Evolutionary conservation across 2,888 invertebrate species (phyloP).

Genomic region (Stratiomys singularior): DNA sequence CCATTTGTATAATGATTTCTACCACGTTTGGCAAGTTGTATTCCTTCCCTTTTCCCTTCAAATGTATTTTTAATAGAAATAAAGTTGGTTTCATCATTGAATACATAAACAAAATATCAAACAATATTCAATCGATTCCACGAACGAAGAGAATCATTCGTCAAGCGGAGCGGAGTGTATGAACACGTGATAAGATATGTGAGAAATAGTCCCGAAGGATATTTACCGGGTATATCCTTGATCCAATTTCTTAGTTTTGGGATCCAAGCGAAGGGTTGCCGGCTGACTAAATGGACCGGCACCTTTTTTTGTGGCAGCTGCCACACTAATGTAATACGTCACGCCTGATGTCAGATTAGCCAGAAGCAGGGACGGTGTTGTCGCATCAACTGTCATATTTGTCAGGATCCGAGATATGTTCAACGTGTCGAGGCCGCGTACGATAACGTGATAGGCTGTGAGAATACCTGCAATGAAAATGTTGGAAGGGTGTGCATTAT

Average conservation of each 20-base stretch:
- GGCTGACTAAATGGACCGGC: slow-evolving; percentile 82
- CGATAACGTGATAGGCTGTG: slow-evolving; percentile 81
- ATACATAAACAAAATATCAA: slow-evolving; percentile 12
- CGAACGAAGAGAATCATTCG: background rate
- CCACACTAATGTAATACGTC: slow-evolving; percentile 84
- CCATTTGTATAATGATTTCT: slow-evolving; percentile 44
- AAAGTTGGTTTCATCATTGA: background rate
- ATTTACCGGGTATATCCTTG: slow-evolving; percentile 54
- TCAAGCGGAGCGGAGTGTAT: background rate
- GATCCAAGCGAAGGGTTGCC: slow-evolving; percentile 72
- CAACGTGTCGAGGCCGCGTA: slow-evolving; percentile 71
- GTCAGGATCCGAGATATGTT: slow-evolving; percentile 70
- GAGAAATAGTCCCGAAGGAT: slow-evolving; percentile 6
- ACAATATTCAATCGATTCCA: slow-evolving; percentile 16
- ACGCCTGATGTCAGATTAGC: slow-evolving; percentile 84
- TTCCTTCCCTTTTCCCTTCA: background rate
- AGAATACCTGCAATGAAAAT: slow-evolving; percentile 67
- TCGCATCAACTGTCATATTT: slow-evolving; percentile 78
- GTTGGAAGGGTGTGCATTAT: too few relatives aligned
- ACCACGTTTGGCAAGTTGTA: slow-evolving; percentile 8
- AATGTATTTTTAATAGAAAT: background rate
- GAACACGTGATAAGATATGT: background rate
- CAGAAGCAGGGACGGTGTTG: slow-evolving; percentile 77
- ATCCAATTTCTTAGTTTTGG: slow-evolving; percentile 68
- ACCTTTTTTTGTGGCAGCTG: slow-evolving; percentile 84